These are phyloP conservation scores for Phymanthus crucifer DNA, from an alignment of 92 coral and sea anemone species.

Conservation along the genomic window DNA sequence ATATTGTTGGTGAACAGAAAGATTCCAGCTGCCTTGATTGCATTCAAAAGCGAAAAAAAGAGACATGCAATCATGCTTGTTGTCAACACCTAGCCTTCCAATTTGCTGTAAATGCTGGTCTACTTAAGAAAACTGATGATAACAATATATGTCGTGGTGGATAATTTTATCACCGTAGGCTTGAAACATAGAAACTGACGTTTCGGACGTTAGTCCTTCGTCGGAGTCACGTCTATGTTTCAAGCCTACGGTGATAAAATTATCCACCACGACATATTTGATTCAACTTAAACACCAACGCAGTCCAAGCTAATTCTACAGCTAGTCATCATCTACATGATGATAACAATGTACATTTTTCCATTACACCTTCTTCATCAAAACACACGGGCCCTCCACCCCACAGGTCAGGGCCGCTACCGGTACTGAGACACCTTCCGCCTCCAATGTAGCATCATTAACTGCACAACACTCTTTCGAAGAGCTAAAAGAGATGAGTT, in stretches of 20 bases:
- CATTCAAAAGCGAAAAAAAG: neutral
- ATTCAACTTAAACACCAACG: no score
- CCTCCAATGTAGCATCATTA: neutral
- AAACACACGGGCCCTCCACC: neutral
- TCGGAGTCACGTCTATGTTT: no score
- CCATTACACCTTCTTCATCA: neutral
- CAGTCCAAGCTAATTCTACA: no score
- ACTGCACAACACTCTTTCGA: neutral
- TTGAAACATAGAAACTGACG: no score
- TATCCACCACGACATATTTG: no score
- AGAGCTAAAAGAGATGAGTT: neutral
- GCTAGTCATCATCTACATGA: no score
- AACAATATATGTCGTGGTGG: no score
- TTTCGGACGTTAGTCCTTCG: no score
- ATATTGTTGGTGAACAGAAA: neutral
- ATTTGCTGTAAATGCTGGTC: neutral
- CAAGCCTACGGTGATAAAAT: no score
- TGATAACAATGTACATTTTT: neutral
- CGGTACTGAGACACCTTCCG: neutral
- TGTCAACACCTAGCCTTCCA: slow-evolving; percentile 1
- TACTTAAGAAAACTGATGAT: neutral
- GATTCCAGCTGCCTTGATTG: neutral
- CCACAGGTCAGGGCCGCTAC: neutral
- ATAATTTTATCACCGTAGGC: no score
- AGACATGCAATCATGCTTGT: slow-evolving; percentile 8